phyloP scores from a whole-genome alignment of 1,140 invertebrate species.

The Steinernema khuongi region DNA sequence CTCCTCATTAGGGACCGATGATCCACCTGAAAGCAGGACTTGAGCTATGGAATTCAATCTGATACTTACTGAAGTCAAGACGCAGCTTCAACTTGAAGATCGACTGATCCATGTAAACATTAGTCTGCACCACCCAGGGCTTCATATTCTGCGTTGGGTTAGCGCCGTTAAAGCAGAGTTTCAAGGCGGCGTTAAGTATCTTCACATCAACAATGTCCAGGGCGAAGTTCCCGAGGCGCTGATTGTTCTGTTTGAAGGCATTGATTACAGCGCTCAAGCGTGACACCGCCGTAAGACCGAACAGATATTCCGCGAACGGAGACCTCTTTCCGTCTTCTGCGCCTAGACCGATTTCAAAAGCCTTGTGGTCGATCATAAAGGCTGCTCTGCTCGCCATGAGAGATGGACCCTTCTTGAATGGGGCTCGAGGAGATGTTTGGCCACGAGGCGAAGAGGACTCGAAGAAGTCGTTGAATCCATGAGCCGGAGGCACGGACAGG shows the following conservation, averaged over 20 bases:
- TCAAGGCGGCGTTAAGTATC: background rate
- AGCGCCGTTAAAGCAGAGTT: background rate
- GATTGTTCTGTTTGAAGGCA: background rate
- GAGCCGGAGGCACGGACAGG: background rate
- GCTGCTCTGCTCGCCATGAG: background rate
- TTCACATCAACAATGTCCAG: background rate
- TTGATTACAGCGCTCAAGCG: background rate
- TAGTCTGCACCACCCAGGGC: background rate
- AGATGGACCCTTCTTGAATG: background rate
- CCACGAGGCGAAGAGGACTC: background rate
- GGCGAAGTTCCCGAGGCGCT: background rate
- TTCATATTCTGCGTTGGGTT: background rate
- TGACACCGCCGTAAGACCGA: background rate
- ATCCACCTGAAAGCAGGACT: background rate
- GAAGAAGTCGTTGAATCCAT: constrained; percentile 2
- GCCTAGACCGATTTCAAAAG: background rate
- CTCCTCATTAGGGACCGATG: background rate
- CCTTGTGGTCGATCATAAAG: background rate
- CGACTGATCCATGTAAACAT: background rate
- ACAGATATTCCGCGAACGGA: background rate
- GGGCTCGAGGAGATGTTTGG: background rate
- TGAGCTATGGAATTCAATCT: background rate
- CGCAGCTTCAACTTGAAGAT: background rate
- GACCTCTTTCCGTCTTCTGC: background rate
- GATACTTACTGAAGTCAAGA: background rate